Base-by-base conservation (phyloP, 2,888 invertebrate genomes). In the Drosophila prostipennis region DNA sequence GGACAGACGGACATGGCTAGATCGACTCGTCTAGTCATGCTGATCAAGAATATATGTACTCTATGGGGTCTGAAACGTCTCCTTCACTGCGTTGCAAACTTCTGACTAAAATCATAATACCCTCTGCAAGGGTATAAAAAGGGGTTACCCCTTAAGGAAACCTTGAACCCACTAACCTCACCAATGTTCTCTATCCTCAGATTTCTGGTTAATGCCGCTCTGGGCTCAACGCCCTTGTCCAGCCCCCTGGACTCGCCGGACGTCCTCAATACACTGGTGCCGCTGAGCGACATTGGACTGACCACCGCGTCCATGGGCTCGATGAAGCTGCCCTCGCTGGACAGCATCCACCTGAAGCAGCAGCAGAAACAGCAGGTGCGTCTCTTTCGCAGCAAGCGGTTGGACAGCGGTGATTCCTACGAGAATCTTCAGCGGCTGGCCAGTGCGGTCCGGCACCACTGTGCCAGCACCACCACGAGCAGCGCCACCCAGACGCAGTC, bases 161-260 rank as follows among this genome's bases (percentile, higher is more conserved):
- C n/a, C 43, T 13, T 11, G 34, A 19, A 42, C 19, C 11, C 19
- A 29, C 14, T 42, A 11, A 46, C 8, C 2, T 5, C 5, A 4
- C 26, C 0, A 26, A n/a, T 19, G 19, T 19, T 19, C 2, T 14
- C 14, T 14, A 1, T 7, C 45, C 45, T 1, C 55, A 96, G 97
- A 93, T 96, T 96, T 92, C 95, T 96, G 88, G 95, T 96, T 65
- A 96, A 96, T 92, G 95, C 96, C 79, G 96, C 96, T 90, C 93
- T 95, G 78, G 96, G 96, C 53, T 94, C 94, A 75, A 96, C 96
- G 55, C 95, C 96, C 6, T 93, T 96, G 67, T 96, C 96, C 77
- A 96, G 96, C 72, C 96, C 97, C n/a, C 92, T 96, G 90, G 96
- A 97, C 91, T 96, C 96, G 13, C 96, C 96, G 23, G 96, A 96